Conservation (phyloP, 1,140 invertebrate genomes). For the Chionoecetes opilio region DNA sequence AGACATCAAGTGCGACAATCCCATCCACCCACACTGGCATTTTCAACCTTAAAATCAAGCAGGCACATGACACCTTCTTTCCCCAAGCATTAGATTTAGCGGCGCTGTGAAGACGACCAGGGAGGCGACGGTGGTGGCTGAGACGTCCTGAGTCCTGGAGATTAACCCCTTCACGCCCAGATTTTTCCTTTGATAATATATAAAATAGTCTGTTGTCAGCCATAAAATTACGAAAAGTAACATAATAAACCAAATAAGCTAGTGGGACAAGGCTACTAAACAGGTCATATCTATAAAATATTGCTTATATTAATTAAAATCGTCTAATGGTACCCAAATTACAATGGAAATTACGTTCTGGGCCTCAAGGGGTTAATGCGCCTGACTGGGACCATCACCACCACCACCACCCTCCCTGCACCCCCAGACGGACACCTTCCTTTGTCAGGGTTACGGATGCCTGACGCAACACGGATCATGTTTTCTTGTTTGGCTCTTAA, state of each 20-base stretch:
- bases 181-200: too few species aligned
- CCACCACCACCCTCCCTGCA: neutral
- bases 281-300: too few species aligned
- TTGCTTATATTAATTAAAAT: too few species aligned
- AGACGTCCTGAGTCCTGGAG: neutral
- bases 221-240: too few species aligned
- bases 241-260: too few species aligned
- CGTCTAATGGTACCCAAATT: too few species aligned
- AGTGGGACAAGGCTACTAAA: too few species aligned
- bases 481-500: slow-evolving; percentile 6
- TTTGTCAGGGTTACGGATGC: neutral
- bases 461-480: neutral
- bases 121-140: neutral
- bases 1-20: neutral
- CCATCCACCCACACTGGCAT: neutral
- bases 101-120: neutral
- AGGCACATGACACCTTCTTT: neutral
- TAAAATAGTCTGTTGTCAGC: too few species aligned
- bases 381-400: neutral
- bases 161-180: too few species aligned
- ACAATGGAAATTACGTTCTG: too few species aligned
- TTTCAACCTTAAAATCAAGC: neutral
- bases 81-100: neutral
- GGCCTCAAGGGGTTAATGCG: too few species aligned
- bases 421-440: neutral